Conservation (phyloP, 2,888 invertebrate species). For the Oxystoma pomonae region DNA sequence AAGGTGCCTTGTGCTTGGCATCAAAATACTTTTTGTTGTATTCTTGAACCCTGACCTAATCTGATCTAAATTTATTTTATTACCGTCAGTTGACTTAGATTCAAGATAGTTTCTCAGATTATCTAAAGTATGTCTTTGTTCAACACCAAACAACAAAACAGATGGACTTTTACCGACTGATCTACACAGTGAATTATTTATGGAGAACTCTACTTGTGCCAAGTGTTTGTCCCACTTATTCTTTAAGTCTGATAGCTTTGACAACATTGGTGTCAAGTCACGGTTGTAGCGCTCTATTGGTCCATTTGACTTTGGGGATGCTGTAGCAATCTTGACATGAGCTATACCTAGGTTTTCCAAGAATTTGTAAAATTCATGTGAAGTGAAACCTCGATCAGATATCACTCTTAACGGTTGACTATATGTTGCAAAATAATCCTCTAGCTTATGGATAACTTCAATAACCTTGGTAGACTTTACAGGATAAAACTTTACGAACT, state of each 20-base stretch:
- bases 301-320: slow-evolving; percentile 9
- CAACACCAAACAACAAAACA: slow-evolving; percentile 9
- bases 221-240: slow-evolving; percentile 14
- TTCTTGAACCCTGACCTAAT: not conserved
- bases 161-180: slow-evolving; percentile 5
- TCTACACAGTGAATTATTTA: slow-evolving; percentile 14
- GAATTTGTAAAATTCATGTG: slow-evolving; percentile 7
- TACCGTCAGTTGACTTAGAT: too few species aligned
- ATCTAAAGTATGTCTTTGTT: slow-evolving; percentile 8
- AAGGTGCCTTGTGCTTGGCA: slow-evolving; percentile 14
- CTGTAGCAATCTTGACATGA: slow-evolving; percentile 14
- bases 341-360: not conserved
- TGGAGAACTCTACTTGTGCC: slow-evolving; percentile 13
- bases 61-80: not conserved
- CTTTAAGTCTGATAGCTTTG: slow-evolving; percentile 11
- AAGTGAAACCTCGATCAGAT: slow-evolving; percentile 12
- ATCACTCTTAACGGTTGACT: slow-evolving; percentile 8
- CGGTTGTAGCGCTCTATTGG: slow-evolving; percentile 12
- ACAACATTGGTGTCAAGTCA: slow-evolving; percentile 14
- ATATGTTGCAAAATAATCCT: slow-evolving; percentile 6
- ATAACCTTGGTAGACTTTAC: not conserved
- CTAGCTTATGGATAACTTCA: slow-evolving; percentile 11
- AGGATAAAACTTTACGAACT: slow-evolving; percentile 13
- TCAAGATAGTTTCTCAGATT: slow-evolving; percentile 7
- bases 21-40: slow-evolving; percentile 16